These are phyloP conservation scores for Phaetusa simplex DNA, from an alignment of 2,113 vertebrate genomes.

Conservation along the genomic window DNA sequence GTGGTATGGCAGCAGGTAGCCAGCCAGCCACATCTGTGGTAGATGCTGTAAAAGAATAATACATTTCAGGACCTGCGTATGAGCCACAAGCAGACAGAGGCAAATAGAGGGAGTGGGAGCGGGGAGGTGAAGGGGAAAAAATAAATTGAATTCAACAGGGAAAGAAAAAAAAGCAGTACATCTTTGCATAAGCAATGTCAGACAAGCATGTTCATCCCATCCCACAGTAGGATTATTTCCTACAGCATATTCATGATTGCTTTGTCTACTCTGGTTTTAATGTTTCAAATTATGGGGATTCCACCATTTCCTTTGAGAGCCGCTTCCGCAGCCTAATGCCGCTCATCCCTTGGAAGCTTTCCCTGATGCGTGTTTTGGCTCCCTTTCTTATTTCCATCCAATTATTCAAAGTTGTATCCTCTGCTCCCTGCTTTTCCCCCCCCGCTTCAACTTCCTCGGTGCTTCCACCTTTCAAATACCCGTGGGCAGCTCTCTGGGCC, in stretches of 20 bases:
- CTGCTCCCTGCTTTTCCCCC: not conserved
- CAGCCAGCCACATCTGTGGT: not conserved
- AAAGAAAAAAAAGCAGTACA: not conserved
- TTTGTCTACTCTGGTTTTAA: constrained; percentile 37
- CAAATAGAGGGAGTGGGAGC: not conserved
- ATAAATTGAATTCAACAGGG: not conserved
- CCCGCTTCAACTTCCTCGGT: not conserved
- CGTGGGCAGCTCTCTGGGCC: not conserved
- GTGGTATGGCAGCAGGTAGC: not conserved
- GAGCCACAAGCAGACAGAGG: not conserved
- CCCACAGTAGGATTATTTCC: constrained; percentile 5
- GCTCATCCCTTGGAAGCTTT: constrained; percentile 32
- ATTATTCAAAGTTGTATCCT: not conserved
- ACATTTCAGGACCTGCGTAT: not conserved
- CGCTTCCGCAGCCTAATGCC: not conserved
- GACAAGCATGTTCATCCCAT: constrained; percentile 16
- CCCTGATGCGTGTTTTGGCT: rapidly evolving
- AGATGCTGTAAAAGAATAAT: not conserved
- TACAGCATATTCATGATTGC: not conserved
- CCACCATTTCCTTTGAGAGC: constrained; percentile 38
- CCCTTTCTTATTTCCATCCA: not conserved
- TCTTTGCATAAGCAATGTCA: not conserved
- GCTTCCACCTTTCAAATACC: not conserved
- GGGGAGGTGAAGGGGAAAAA: not conserved
- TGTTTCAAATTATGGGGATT: constrained; percentile 43